phyloP scores from a whole-genome alignment of 2,113 vertebrate species.

The Proteles cristata region DNA sequence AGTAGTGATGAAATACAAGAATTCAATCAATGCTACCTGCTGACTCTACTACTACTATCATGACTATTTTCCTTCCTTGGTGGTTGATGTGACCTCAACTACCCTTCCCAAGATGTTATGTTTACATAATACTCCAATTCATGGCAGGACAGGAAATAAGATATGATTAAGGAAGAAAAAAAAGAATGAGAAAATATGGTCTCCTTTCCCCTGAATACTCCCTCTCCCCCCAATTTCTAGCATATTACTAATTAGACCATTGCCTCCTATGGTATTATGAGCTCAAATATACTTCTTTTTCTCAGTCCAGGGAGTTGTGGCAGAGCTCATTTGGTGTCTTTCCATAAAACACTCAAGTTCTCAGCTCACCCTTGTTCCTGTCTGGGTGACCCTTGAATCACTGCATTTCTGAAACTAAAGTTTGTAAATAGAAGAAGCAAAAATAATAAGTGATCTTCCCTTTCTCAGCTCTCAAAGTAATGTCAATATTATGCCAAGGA shows the following conservation, averaged over 20 bases:
- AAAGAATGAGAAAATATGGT: not conserved
- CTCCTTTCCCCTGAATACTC: not conserved
- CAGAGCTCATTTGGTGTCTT: not conserved
- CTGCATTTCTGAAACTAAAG: not conserved
- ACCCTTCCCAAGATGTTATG: not conserved
- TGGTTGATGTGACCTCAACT: not conserved
- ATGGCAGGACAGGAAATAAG: not conserved
- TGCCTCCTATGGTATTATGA: not conserved
- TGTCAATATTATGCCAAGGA: not conserved
- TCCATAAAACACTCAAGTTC: not conserved
- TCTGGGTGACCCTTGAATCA: not conserved
- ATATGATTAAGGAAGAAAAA: not conserved
- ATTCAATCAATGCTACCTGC: not conserved
- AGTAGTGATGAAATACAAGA: not conserved
- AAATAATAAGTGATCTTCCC: not conserved
- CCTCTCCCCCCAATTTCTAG: not conserved
- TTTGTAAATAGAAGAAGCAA: conserved; percentile 9
- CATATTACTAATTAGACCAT: not conserved
- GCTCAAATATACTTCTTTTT: not conserved
- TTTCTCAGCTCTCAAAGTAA: not conserved
- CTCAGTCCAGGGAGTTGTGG: not conserved
- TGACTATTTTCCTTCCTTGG: not conserved
- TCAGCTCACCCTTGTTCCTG: not conserved
- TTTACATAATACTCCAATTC: not conserved
- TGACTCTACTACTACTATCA: not conserved